These are phyloP conservation scores for Lepidurus arcticus DNA, from an alignment of 1,140 invertebrate species.

Conservation along the genomic window DNA sequence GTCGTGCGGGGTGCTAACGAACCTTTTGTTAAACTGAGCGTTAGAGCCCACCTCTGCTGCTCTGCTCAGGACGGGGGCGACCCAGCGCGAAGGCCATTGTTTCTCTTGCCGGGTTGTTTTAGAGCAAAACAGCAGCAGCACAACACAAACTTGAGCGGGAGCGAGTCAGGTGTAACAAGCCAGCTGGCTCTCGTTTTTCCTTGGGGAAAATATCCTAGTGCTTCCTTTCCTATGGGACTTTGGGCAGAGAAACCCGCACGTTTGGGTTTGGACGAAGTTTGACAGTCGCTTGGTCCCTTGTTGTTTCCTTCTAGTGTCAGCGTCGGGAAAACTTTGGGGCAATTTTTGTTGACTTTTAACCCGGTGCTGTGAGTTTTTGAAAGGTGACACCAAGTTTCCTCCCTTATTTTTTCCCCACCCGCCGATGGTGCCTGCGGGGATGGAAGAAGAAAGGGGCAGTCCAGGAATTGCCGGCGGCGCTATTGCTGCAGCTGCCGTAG, in stretches of 20 bases:
- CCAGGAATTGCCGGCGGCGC: slow-evolving; percentile 10
- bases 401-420: background rate
- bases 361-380: too few relatives aligned
- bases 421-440: slow-evolving; percentile 41
- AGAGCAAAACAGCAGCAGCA: background rate
- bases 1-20: slow-evolving; percentile 1
- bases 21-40: slow-evolving; percentile 3
- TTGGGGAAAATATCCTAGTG: background rate
- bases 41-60: slow-evolving; percentile 13
- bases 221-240: background rate
- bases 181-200: background rate
- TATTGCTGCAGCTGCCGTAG: slow-evolving; percentile 35
- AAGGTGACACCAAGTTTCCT: too few relatives aligned
- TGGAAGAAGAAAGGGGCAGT: slow-evolving; percentile 38
- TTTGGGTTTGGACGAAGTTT: background rate
- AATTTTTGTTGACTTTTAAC: too few relatives aligned
- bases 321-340: background rate
- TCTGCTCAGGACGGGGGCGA: background rate
- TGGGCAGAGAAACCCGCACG: background rate
- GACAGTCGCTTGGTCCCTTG: background rate
- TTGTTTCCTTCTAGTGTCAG: background rate
- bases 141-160: background rate
- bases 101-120: background rate
- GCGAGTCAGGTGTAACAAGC: slow-evolving; percentile 4
- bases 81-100: background rate